phyloP scores from a whole-genome alignment of 2,888 invertebrate species.

The Plutella xylostella region DNA sequence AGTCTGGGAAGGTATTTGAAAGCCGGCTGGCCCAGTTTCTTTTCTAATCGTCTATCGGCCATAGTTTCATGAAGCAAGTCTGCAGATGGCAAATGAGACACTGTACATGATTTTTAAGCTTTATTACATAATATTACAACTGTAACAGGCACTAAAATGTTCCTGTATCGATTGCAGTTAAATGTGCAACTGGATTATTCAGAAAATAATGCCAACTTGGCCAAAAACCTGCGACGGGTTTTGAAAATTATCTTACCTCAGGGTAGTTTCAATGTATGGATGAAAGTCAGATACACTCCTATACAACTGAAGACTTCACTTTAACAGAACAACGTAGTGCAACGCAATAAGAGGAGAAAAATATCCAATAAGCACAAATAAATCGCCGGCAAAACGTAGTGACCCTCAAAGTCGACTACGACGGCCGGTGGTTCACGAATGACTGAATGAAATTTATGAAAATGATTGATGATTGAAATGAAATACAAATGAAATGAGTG shows the following conservation, averaged over 20 bases:
- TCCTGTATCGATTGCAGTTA: no score
- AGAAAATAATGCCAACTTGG: no score
- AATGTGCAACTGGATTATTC: no score
- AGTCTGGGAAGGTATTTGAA: no score
- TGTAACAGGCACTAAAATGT: no score
- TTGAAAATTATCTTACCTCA: conserved; percentile 41
- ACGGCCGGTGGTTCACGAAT: conserved; percentile 45
- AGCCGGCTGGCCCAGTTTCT: no score
- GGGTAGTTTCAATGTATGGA: conserved; percentile 40
- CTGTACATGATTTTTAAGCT: no score
- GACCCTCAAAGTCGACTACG: conserved; percentile 50
- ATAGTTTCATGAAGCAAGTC: no score
- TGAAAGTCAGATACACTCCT: conserved; percentile 34
- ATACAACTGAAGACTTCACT: conserved; percentile 38
- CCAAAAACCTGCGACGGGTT: no score
- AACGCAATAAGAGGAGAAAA: conserved; percentile 28
- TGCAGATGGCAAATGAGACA: no score
- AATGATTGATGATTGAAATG: not conserved
- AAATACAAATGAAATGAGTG: not conserved
- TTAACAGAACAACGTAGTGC: conserved; percentile 36
- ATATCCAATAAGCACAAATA: conserved; percentile 32
- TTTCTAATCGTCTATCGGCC: no score
- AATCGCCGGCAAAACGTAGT: conserved; percentile 52
- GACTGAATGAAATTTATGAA: conserved; percentile 28
- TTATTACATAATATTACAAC: no score